These are phyloP conservation scores for Pyrochroa serraticornis DNA, from an alignment of 2,888 invertebrate species.

Conservation along the genomic window DNA sequence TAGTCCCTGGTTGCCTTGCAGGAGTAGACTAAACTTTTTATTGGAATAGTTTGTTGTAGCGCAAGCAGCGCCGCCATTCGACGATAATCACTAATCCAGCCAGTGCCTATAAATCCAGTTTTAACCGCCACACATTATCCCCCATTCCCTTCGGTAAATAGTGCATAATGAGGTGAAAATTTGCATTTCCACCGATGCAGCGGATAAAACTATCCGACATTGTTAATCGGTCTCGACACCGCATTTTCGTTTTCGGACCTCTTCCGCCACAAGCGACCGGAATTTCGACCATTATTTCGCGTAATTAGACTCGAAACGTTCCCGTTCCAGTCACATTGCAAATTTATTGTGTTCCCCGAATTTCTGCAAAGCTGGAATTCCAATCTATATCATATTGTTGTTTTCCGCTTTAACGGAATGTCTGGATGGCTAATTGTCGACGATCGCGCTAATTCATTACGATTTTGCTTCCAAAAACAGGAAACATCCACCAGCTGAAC, in stretches of 20 bases:
- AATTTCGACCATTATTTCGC: constrained; percentile 11
- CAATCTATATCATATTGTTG: constrained; percentile 19
- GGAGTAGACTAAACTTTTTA: too few relatives aligned
- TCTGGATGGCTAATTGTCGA: too few relatives aligned
- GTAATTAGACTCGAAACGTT: constrained; percentile 15
- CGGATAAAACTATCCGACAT: background rate
- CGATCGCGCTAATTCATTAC: too few relatives aligned
- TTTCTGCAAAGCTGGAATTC: constrained; percentile 2
- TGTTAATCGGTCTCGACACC: too few relatives aligned
- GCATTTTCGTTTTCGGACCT: background rate
- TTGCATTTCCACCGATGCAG: constrained; percentile 8
- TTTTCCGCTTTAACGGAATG: constrained; percentile 7
- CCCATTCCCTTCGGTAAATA: constrained; percentile 5
- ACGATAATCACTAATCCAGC: background rate
- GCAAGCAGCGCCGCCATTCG: background rate
- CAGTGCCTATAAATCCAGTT: background rate
- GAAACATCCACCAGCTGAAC: too few relatives aligned
- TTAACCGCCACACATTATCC: constrained; percentile 4
- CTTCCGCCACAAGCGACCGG: background rate
- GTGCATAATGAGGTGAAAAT: constrained; percentile 10
- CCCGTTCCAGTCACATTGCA: background rate
- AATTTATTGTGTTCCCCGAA: constrained; percentile 6
- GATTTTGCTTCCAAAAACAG: too few relatives aligned
- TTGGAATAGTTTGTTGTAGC: too few relatives aligned
- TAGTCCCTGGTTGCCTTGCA: too few relatives aligned